phyloP scores from a whole-genome alignment of 37 sponge, comb jelly and placozoan species.

The Oscarella lobularis region DNA sequence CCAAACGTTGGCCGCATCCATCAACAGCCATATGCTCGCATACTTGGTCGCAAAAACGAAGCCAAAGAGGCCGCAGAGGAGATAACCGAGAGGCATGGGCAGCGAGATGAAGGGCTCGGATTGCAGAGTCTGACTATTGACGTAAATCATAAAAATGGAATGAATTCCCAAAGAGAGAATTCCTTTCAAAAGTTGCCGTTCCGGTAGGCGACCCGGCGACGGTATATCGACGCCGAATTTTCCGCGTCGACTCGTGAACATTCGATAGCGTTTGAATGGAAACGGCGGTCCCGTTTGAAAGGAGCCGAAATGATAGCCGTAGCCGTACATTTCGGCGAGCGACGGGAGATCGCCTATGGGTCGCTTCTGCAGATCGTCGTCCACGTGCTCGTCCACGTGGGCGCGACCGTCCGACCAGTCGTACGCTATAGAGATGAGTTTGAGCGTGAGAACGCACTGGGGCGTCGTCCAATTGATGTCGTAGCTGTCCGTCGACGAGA shows the following conservation, averaged over 20 bases:
- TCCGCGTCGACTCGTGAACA: neutral
- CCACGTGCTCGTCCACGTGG: no score
- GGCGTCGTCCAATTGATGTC: neutral
- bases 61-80: neutral
- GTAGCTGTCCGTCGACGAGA: neutral
- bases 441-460: neutral
- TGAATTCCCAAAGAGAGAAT: neutral
- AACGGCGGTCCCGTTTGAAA: neutral
- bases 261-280: neutral
- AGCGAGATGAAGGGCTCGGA: no score
- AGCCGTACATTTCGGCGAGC: neutral
- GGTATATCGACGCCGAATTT: neutral
- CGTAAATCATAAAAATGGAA: neutral
- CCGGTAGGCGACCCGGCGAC: neutral
- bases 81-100: no score
- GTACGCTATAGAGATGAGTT: neutral
- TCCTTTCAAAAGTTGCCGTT: neutral
- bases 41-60: neutral
- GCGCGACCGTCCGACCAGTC: neutral
- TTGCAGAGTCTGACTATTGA: neutral
- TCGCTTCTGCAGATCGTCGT: neutral
- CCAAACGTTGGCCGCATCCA: neutral
- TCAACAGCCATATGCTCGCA: neutral
- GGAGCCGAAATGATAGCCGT: neutral
- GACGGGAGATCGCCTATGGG: neutral